These are phyloP conservation scores for Falco punctatus DNA, from an alignment of 2,113 vertebrate species.

Conservation along the genomic window DNA sequence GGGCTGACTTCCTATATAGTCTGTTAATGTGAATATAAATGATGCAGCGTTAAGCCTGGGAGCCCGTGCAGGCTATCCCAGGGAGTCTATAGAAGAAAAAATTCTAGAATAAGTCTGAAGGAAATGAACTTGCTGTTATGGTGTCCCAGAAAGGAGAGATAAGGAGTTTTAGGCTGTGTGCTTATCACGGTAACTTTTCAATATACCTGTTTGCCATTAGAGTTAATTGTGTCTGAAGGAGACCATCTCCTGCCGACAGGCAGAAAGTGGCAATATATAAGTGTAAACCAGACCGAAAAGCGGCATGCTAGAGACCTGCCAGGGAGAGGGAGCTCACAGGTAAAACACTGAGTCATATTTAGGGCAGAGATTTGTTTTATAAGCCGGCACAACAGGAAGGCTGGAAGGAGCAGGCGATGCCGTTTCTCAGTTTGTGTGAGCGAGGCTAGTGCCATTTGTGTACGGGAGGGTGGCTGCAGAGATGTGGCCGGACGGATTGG, in stretches of 20 bases:
- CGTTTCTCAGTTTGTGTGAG: background rate
- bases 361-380: background rate
- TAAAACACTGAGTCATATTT: background rate
- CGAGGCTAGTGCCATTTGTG: background rate
- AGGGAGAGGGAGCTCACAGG: fast-evolving
- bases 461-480: fast-evolving
- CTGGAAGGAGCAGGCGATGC: fast-evolving
- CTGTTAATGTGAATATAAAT: background rate
- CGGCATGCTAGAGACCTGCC: fast-evolving
- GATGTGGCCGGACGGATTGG: fast-evolving
- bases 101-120: background rate
- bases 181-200: background rate
- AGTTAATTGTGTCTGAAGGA: background rate
- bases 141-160: background rate
- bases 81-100: background rate
- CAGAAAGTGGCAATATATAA: background rate
- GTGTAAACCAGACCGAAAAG: background rate
- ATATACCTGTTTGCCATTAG: background rate
- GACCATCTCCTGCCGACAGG: fast-evolving
- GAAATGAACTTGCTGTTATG: background rate
- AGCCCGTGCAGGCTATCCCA: background rate
- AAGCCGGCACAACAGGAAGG: background rate
- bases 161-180: background rate
- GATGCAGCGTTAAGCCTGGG: fast-evolving
- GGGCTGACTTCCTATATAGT: background rate